These are phyloP conservation scores for Neolamprologus devosi DNA, from an alignment of 2,113 vertebrate genomes.

Conservation along the genomic window DNA sequence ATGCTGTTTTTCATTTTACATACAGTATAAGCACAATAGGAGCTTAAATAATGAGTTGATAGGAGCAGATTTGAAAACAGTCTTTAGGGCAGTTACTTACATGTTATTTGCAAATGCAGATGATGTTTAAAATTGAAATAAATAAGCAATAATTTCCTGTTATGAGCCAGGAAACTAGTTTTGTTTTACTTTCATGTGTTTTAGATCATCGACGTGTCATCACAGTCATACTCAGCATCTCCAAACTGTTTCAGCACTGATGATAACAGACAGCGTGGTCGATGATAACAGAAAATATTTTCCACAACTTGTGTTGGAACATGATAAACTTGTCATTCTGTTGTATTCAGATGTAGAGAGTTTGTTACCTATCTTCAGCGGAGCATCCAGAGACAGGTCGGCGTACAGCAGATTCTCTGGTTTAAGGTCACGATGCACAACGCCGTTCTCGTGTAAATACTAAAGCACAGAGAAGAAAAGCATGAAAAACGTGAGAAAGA, in stretches of 20 bases:
- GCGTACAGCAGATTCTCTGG: conserved; percentile 86
- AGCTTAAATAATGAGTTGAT: accelerated
- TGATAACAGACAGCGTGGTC: not conserved
- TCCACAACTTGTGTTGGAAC: not conserved
- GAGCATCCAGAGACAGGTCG: conserved; percentile 73
- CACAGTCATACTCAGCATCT: not conserved
- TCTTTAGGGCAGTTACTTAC: not conserved
- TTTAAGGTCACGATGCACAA: conserved; percentile 80
- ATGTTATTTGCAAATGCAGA: not conserved
- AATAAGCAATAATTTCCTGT: not conserved
- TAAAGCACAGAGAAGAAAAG: conserved; percentile 33
- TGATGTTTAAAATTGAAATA: not conserved
- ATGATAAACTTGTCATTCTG: not conserved
- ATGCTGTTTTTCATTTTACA: not conserved
- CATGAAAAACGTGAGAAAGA: not conserved
- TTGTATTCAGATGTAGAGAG: not conserved
- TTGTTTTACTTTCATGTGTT: not conserved
- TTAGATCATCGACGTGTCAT: not conserved
- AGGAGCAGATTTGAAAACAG: not conserved
- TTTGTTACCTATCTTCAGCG: conserved; percentile 80
- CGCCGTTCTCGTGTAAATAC: conserved; percentile 76
- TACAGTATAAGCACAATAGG: accelerated
- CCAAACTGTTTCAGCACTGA: not conserved
- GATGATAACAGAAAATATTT: not conserved
- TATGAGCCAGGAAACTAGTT: not conserved